phyloP scores from a whole-genome alignment of 2,113 vertebrate genomes.

The Myiozetetes cayanensis region DNA sequence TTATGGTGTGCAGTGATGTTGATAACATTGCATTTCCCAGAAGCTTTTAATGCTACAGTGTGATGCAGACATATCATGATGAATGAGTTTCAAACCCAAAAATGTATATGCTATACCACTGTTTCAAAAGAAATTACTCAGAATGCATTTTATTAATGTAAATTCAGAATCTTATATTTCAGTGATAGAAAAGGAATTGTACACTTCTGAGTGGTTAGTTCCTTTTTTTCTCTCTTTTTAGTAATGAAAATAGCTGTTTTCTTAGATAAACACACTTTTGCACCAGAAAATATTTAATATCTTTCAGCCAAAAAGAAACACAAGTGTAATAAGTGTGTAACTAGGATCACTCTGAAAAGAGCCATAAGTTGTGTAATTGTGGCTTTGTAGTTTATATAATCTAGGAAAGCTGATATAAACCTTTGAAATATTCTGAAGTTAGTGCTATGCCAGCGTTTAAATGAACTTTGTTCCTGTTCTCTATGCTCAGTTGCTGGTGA shows the following conservation, averaged over 20 bases:
- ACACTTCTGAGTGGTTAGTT: not conserved
- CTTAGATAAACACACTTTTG: not conserved
- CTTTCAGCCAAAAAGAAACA: not conserved
- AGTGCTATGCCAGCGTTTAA: not conserved
- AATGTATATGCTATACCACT: not conserved
- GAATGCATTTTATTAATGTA: not conserved
- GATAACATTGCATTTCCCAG: not conserved
- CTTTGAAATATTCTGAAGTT: not conserved
- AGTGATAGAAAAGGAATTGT: not conserved
- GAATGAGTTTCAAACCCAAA: not conserved
- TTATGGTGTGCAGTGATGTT: not conserved
- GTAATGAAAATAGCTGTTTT: not conserved
- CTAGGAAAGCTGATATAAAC: not conserved
- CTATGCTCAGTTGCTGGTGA: not conserved
- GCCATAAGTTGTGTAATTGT: not conserved
- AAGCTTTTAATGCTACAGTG: not conserved
- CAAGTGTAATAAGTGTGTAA: not conserved
- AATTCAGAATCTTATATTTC: not conserved
- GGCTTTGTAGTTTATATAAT: not conserved
- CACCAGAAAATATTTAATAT: not conserved
- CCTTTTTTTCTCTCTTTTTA: not conserved
- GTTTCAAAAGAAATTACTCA: not conserved
- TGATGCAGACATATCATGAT: not conserved
- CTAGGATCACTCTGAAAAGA: not conserved
- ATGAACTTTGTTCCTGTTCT: not conserved